Base-by-base conservation (phyloP, 2,888 invertebrate genomes). In the Amblyteles armatorius region DNA sequence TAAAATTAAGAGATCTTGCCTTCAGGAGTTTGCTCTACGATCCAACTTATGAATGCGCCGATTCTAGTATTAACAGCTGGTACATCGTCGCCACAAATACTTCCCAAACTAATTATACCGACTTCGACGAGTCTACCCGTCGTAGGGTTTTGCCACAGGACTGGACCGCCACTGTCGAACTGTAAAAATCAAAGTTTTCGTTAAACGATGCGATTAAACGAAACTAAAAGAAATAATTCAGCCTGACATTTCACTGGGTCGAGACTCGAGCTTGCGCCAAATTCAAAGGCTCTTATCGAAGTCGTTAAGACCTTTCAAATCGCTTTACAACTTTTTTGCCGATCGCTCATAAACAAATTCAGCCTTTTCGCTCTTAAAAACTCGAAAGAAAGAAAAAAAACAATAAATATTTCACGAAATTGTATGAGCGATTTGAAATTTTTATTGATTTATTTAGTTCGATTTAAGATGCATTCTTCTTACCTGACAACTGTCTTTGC, bases 401-500 rank as follows among this genome's bases (percentile, higher is more conserved):
- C 3, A 29, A 29, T 7, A 7, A 2, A 22, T 52, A 52, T 52
- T 36, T 52, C 19, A 7, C 1, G 4, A 52, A n/a, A 52, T 52
- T 52, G 7, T 9, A 7, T n/a, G 4, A 52, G 19, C 55, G 2
- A 19, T 55, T 55, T 55, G 9, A 7, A 40, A 55, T 11, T 9
- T 19, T 19, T 22, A 11, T 22, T 3, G 0, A 67, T 68, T 52
- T 26, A 52, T 36, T 19, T n/a, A 44, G 40, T 57, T 26, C 57
- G 4, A 57, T 11, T 19, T 57, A 55, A n/a, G 40, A 40, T 40
- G 40, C 11, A 11, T 57, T 13, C 2, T 26, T 57, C 29, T 86
- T 87, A 96, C 96, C 94, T 95, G 95, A 88, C 96, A 96, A 26
- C 95, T 91, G 87, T 96, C 96, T 87, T 94, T 95, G 36, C 94